Evolutionary conservation across 2,113 vertebrate species (phyloP).

Genomic region (Illadopsis cleaveri): DNA sequence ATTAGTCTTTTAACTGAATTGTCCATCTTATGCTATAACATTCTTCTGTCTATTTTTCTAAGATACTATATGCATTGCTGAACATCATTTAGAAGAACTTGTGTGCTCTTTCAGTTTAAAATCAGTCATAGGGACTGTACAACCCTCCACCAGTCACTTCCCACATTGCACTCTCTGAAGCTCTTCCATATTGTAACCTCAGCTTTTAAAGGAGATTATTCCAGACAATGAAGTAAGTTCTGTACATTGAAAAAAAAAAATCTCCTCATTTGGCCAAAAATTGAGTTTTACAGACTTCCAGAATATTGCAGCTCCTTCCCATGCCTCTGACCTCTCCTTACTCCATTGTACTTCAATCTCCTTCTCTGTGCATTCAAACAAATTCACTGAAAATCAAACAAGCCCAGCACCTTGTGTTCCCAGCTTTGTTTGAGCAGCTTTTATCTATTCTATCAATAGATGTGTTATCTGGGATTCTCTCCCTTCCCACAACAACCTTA

Average conservation of each 20-base stretch:
- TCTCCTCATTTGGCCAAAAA: not conserved
- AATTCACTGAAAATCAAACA: not conserved
- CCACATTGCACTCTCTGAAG: not conserved
- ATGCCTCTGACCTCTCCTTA: not conserved
- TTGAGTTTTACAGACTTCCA: not conserved
- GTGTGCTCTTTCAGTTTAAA: not conserved
- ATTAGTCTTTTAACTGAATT: not conserved
- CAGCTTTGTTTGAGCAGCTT: not conserved
- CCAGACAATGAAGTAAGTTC: not conserved
- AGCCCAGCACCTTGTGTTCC: not conserved
- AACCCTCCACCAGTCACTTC: not conserved
- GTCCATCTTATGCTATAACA: not conserved
- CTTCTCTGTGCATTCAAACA: not conserved
- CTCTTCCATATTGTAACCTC: not conserved
- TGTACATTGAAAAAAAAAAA: not conserved
- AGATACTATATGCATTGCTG: not conserved
- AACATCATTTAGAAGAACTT: not conserved
- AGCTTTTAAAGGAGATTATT: not conserved
- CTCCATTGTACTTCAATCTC: not conserved
- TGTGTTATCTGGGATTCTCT: not conserved
- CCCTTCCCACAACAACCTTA: not conserved
- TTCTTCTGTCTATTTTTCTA: not conserved
- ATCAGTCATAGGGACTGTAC: not conserved
- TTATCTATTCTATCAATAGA: not conserved
- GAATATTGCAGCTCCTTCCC: not conserved